phyloP scores from a whole-genome alignment of 2,888 invertebrate species.

The Pocota personata region DNA sequence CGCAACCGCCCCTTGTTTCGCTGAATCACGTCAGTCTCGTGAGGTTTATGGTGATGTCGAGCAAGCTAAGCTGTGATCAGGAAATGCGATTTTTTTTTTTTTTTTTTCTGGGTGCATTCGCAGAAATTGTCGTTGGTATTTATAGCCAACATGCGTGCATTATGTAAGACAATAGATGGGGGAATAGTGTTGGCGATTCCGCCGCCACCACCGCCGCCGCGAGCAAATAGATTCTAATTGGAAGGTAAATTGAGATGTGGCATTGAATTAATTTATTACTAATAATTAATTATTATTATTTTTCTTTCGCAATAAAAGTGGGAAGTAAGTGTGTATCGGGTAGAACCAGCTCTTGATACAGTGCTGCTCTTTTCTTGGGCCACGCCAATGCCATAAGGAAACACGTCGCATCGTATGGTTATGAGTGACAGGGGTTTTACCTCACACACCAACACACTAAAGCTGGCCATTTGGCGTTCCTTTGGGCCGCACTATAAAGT shows the following conservation, averaged over 20 bases:
- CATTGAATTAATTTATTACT: constrained; percentile 53
- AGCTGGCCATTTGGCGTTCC: constrained; percentile 12
- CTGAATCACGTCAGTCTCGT: constrained; percentile 21
- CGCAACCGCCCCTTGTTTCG: constrained; percentile 8
- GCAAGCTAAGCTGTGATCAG: constrained; percentile 34
- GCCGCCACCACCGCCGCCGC: background rate
- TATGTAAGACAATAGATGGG: constrained; percentile 47
- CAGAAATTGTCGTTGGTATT: background rate
- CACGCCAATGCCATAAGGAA: constrained; percentile 68
- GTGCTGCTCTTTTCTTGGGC: constrained; percentile 5
- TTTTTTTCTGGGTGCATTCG: constrained; percentile 2
- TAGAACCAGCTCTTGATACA: background rate
- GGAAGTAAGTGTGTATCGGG: constrained; percentile 24
- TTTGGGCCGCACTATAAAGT: background rate
- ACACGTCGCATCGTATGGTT: constrained; percentile 15
- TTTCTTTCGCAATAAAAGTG: constrained; percentile 14
- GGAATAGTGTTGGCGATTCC: background rate
- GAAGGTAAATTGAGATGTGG: constrained; percentile 57
- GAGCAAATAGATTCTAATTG: constrained; percentile 41
- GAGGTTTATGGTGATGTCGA: constrained; percentile 47
- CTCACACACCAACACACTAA: constrained; percentile 10
- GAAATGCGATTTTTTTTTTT: constrained; percentile 34
- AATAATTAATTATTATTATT: constrained; percentile 19
- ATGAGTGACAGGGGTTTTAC: constrained; percentile 64
- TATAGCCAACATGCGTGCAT: constrained; percentile 33